A percentile compares a stretch with the other conserved stretches of the same genome.
These are phyloP conservation scores for Brachirus orientalis DNA, from an alignment of 2,113 vertebrate genomes.

Conservation along the genomic window DNA sequence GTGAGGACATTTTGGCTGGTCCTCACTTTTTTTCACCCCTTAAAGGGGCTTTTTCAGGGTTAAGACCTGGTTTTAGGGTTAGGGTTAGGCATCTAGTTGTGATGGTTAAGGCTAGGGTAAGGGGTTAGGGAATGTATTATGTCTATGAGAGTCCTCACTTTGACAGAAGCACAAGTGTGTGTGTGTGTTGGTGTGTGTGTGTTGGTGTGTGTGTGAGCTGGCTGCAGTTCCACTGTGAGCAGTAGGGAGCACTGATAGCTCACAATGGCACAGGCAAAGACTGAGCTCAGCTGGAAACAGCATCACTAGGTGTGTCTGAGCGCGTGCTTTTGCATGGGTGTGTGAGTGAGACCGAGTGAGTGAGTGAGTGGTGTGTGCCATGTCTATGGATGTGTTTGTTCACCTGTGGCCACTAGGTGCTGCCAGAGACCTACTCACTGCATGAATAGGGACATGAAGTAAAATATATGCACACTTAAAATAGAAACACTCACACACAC, in stretches of 20 bases:
- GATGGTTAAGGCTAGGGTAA: no score
- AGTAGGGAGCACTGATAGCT: conserved; percentile 70
- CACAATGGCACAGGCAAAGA: conserved; percentile 44
- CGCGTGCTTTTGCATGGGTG: background rate
- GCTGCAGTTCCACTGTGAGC: conserved; percentile 66
- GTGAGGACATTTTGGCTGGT: no score
- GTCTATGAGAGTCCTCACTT: no score
- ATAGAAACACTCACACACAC: background rate
- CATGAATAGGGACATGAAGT: background rate
- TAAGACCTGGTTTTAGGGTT: no score
- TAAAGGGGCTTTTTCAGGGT: no score
- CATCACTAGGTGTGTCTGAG: conserved; percentile 13
- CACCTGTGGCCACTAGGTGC: conserved; percentile 94
- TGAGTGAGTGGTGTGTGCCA: conserved; percentile 1
- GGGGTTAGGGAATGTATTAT: no score
- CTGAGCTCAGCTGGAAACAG: conserved; percentile 35
- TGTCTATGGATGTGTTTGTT: conserved; percentile 60
- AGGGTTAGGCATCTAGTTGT: no score
- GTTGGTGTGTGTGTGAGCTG: background rate
- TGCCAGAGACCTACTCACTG: conserved; percentile 90
- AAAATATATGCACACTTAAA: background rate
- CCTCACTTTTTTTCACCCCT: no score
- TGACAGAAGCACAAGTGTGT: no score
- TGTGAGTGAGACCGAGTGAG: conserved; percentile 14
- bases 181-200: conserved; percentile 2